phyloP scores from a whole-genome alignment of 2,888 invertebrate genomes.

The Dolomedes plantarius region DNA sequence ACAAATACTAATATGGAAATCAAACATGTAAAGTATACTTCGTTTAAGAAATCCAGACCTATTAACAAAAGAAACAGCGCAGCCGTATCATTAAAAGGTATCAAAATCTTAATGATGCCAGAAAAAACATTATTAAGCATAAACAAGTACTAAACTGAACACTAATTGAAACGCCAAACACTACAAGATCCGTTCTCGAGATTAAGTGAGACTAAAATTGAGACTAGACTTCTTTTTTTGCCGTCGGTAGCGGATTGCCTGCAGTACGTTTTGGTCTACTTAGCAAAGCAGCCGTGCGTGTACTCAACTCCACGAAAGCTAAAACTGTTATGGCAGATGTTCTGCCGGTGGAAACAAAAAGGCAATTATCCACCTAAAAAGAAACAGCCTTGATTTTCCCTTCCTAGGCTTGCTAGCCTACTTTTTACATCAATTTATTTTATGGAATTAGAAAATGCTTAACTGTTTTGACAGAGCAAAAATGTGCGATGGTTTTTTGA shows the following conservation, averaged over 20 bases:
- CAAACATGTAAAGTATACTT: too few species aligned
- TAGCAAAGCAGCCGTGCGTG: slow-evolving; percentile 23
- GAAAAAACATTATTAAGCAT: neutral
- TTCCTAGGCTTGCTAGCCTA: slow-evolving; percentile 2
- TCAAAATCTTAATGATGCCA: neutral
- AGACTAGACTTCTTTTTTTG: neutral
- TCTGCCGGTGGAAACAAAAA: slow-evolving; percentile 15
- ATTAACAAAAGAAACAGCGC: neutral
- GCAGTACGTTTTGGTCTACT: slow-evolving; percentile 30
- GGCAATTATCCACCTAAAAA: slow-evolving; percentile 11
- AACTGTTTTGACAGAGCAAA: slow-evolving; percentile 1
- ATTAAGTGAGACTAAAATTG: neutral
- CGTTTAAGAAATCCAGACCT: too few species aligned
- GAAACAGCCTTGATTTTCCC: slow-evolving; percentile 14
- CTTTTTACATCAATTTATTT: neutral
- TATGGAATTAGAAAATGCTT: neutral
- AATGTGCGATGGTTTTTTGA: neutral
- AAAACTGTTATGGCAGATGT: slow-evolving; percentile 4
- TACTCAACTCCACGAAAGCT: slow-evolving; percentile 28
- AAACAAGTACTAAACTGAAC: neutral
- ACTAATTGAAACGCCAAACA: neutral
- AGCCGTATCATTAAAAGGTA: neutral
- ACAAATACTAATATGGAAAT: too few species aligned
- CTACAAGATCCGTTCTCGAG: neutral
- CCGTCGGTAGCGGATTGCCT: neutral